Evolutionary conservation across 2,113 vertebrate genomes (phyloP).

Genomic region (Lynx canadensis): DNA sequence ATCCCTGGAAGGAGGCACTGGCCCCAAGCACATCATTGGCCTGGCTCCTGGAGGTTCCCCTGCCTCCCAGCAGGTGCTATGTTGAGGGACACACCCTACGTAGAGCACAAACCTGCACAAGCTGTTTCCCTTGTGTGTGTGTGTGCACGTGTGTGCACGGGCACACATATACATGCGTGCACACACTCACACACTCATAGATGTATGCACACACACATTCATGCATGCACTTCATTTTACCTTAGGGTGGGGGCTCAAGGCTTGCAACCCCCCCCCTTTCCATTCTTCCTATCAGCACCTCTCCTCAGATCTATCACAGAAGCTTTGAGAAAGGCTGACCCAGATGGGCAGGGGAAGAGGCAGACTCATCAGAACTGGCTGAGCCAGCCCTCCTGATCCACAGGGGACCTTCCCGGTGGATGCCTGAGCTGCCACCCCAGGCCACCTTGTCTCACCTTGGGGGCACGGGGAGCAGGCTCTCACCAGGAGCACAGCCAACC

Average conservation of each 20-base stretch:
- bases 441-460: accelerated
- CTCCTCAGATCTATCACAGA: background rate
- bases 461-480: background rate
- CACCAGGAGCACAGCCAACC: background rate
- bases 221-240: background rate
- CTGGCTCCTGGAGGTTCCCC: background rate
- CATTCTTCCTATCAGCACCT: background rate
- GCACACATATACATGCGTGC: background rate
- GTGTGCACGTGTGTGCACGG: accelerated
- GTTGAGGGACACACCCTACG: accelerated
- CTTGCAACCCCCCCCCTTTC: background rate
- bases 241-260: background rate
- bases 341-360: background rate
- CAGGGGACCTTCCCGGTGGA: accelerated
- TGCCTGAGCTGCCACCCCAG: accelerated
- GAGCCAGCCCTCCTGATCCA: no score
- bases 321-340: background rate
- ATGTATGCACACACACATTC: accelerated
- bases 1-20: background rate
- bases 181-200: background rate
- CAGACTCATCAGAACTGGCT: background rate
- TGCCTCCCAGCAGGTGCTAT: background rate
- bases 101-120: accelerated
- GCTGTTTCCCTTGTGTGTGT: accelerated
- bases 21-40: background rate